phyloP scores from a whole-genome alignment of 2,888 invertebrate species.

The Poecilobothrus nobilitatus region DNA sequence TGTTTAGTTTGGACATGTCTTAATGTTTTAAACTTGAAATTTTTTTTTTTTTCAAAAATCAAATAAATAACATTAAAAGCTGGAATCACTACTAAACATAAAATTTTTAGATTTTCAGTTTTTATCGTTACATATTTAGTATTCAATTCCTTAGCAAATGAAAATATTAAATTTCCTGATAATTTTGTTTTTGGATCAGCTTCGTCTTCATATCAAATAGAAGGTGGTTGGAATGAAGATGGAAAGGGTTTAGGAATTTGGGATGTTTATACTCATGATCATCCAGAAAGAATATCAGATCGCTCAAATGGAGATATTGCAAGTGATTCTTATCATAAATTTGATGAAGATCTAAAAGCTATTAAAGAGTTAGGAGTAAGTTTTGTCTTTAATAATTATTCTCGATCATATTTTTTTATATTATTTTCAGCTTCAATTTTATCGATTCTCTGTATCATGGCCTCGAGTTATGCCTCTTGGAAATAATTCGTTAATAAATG shows the following conservation, averaged over 20 bases:
- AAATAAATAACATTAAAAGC: too few relatives aligned
- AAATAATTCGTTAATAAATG: conserved; percentile 47
- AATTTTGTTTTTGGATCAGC: conserved; percentile 22
- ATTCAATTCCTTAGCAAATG: conserved; percentile 13
- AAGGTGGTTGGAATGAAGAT: conserved; percentile 22
- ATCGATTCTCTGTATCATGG: conserved; percentile 57
- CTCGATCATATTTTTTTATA: neutral
- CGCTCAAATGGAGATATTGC: conserved; percentile 47
- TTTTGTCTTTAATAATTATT: neutral
- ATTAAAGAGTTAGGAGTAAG: conserved; percentile 45
- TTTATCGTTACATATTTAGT: too few relatives aligned
- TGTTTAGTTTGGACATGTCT: too few relatives aligned
- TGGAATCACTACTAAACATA: too few relatives aligned
- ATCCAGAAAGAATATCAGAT: conserved; percentile 37
- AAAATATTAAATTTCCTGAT: conserved; percentile 19
- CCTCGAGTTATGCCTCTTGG: conserved; percentile 54
- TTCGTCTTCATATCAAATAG: conserved; percentile 21
- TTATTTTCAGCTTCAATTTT: conserved; percentile 39
- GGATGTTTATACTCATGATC: conserved; percentile 36
- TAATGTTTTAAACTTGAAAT: too few relatives aligned
- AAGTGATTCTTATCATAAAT: conserved; percentile 52
- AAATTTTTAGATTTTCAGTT: too few relatives aligned
- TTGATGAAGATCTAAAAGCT: conserved; percentile 48
- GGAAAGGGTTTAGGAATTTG: conserved; percentile 47
- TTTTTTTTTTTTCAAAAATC: too few relatives aligned